A percentile compares a stretch with the other conserved stretches of the same genome.
Evolutionary conservation across 1,140 invertebrate genomes (phyloP).

Genomic region (Lepidurus apus): DNA sequence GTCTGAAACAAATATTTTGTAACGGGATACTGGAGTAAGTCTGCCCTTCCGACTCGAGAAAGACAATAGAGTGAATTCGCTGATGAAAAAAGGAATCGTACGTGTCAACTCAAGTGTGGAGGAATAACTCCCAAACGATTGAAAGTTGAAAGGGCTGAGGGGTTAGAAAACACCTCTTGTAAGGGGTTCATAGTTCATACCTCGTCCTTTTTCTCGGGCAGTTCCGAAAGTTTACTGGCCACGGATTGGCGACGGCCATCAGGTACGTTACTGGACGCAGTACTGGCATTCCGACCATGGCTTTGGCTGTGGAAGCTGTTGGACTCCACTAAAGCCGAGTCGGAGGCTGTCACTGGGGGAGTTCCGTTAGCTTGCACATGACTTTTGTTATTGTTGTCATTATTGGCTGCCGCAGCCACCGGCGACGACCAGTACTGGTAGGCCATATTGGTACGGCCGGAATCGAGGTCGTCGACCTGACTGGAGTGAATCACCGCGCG

Average conservation of each 20-base stretch:
- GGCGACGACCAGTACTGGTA: neutral
- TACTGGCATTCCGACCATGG: neutral
- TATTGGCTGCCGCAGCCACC: neutral
- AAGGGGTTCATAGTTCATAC: neutral
- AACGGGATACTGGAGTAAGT: too few species aligned
- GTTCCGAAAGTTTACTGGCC: neutral
- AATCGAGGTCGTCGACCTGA: neutral
- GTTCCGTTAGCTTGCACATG: slow-evolving; percentile 13
- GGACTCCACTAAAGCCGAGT: neutral
- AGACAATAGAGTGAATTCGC: too few species aligned
- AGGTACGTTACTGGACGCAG: neutral
- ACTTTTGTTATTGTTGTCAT: slow-evolving; percentile 8
- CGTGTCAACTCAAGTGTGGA: neutral
- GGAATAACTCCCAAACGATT: neutral
- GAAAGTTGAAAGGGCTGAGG: neutral
- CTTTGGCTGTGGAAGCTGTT: neutral
- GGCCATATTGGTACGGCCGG: neutral
- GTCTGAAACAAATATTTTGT: too few species aligned
- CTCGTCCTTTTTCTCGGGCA: neutral
- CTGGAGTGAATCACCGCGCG: neutral
- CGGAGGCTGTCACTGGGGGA: neutral
- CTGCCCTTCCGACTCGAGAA: too few species aligned
- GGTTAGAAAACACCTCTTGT: neutral
- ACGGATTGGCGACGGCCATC: neutral
- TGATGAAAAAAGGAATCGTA: too few species aligned